Evolutionary conservation across 2,797 vertebrate genomes (phyloP).

Genomic region (Gobionotothen gibberifrons): DNA sequence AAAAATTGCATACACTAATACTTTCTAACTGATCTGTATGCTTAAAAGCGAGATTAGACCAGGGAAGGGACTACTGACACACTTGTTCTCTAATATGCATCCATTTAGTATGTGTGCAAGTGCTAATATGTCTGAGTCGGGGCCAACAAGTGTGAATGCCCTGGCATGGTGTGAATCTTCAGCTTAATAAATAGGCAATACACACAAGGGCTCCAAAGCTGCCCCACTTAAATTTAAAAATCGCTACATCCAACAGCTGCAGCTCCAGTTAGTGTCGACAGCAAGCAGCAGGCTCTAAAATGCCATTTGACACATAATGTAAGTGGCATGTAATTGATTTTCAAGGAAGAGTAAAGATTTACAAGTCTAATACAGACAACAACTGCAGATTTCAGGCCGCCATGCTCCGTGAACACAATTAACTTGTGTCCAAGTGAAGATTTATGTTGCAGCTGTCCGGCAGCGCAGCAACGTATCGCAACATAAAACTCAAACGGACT

Average conservation of each 20-base stretch:
- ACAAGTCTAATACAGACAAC: constrained; percentile 52
- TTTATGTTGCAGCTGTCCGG: constrained; percentile 33
- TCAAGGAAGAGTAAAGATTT: constrained; percentile 68
- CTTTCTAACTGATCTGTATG: neutral
- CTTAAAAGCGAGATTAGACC: constrained; percentile 22
- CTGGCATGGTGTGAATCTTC: constrained; percentile 31
- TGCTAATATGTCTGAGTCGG: constrained; percentile 26
- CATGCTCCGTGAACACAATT: constrained; percentile 42
- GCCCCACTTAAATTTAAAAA: constrained; percentile 39
- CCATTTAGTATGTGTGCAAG: constrained; percentile 5
- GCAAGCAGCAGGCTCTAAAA: constrained; percentile 59
- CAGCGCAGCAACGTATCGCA: constrained; percentile 3
- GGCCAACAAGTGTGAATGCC: constrained; percentile 30
- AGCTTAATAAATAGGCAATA: constrained; percentile 45
- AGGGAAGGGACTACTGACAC: constrained; percentile 12
- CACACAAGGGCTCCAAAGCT: constrained; percentile 32
- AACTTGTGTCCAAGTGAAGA: constrained; percentile 29
- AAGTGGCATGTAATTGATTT: constrained; percentile 79
- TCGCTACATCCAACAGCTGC: constrained; percentile 66
- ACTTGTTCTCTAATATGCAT: constrained; percentile 9
- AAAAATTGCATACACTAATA: neutral
- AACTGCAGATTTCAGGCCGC: constrained; percentile 49
- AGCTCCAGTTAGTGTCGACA: constrained; percentile 67
- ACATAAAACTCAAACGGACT: constrained; percentile 1
- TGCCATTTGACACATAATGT: constrained; percentile 73